Percentiles rank a stretch among this genome's conserved stretches.
phyloP scores from a whole-genome alignment of 2,113 vertebrate species.

The Alligator sinensis region DNA sequence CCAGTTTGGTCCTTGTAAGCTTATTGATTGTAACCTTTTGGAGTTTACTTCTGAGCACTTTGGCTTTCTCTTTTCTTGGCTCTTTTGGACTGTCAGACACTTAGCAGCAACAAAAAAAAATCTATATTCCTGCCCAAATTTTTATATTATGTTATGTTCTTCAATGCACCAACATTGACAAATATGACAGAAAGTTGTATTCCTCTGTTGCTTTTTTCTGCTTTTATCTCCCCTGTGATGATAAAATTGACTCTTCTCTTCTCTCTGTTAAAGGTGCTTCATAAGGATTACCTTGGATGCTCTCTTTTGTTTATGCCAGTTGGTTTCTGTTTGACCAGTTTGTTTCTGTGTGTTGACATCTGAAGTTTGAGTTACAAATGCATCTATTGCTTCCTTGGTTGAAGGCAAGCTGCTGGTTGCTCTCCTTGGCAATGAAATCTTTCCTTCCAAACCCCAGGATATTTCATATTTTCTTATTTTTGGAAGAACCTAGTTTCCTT shows the following conservation, averaged over 20 bases:
- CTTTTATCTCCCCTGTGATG: not conserved
- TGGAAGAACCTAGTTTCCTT: not conserved
- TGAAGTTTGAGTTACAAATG: not conserved
- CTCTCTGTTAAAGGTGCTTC: fast-evolving
- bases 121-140: not conserved
- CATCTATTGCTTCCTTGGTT: not conserved
- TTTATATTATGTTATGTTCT: not conserved
- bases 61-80: not conserved
- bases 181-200: not conserved
- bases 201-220: not conserved
- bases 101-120: not conserved
- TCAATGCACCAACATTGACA: not conserved
- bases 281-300: not conserved
- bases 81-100: not conserved
- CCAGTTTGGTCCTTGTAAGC: not conserved
- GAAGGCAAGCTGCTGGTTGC: not conserved
- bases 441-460: not conserved
- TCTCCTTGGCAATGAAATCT: not conserved
- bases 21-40: not conserved
- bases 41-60: not conserved
- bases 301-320: not conserved
- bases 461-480: not conserved
- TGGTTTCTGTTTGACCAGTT: not conserved
- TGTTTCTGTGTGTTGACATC: not conserved
- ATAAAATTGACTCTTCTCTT: not conserved